Conservation (phyloP, 2,797 vertebrate species). For the Chaenodraco wilsoni region DNA sequence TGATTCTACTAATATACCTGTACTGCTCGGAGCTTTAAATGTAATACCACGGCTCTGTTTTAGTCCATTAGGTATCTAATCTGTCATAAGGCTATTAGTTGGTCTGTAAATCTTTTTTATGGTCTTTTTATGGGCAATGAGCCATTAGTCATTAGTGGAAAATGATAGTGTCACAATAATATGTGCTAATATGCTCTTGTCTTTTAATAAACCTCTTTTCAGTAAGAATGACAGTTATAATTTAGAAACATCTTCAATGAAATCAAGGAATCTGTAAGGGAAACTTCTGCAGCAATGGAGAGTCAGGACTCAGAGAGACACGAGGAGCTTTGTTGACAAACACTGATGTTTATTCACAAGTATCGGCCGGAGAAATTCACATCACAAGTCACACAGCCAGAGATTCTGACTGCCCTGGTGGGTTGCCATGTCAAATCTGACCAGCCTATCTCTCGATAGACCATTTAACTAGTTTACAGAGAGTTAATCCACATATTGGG, state of each 20-base stretch:
- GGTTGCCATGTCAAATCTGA: too few relatives aligned
- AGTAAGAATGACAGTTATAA: constrained; percentile 33
- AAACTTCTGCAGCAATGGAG: too few relatives aligned
- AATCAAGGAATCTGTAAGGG: constrained; percentile 20
- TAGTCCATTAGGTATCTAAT: constrained; percentile 48
- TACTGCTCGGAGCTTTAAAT: constrained; percentile 22
- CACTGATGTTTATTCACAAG: too few relatives aligned
- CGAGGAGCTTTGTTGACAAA: too few relatives aligned
- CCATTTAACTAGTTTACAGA: too few relatives aligned
- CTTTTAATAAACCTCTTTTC: constrained; percentile 36
- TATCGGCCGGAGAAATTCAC: too few relatives aligned
- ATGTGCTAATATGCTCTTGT: constrained; percentile 35
- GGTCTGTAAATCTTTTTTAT: constrained; percentile 47
- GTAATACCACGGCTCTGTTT: constrained; percentile 21
- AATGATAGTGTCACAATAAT: constrained; percentile 32
- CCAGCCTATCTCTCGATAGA: too few relatives aligned
- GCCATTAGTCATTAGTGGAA: constrained; percentile 36
- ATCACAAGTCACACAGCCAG: too few relatives aligned
- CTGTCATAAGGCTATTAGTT: constrained; percentile 30
- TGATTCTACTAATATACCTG: constrained; percentile 22
- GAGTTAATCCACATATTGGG: too few relatives aligned
- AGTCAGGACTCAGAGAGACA: too few relatives aligned
- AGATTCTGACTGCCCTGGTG: too few relatives aligned
- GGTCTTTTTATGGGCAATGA: constrained; percentile 39
- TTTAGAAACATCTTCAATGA: constrained; percentile 28